phyloP scores from a whole-genome alignment of 2,888 invertebrate genomes.

The Digitonthophagus gazella region DNA sequence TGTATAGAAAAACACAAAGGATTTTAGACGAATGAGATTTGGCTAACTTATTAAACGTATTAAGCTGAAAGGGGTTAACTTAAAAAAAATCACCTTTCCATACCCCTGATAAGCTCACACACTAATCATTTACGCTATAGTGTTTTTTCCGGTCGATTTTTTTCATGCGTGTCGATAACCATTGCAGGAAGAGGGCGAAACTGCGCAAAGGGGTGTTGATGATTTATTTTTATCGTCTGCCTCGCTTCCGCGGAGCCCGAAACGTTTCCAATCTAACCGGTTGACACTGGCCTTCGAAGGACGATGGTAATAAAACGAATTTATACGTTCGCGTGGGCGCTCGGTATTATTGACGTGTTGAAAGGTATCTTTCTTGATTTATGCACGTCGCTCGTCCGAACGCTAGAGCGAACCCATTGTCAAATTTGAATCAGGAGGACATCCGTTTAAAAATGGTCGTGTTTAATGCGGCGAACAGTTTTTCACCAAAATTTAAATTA shows the following conservation, averaged over 20 bases:
- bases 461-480: background rate
- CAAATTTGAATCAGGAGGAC: too few relatives aligned
- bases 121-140: too few relatives aligned
- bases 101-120: too few relatives aligned
- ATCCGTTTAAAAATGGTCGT: too few relatives aligned
- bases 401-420: too few relatives aligned
- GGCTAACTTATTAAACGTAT: too few relatives aligned
- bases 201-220: background rate
- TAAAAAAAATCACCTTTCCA: too few relatives aligned
- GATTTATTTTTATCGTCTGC: background rate
- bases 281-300: background rate
- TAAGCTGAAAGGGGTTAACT: too few relatives aligned
- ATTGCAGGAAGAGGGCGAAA: background rate
- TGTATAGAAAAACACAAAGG: too few relatives aligned
- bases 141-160: background rate
- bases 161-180: background rate
- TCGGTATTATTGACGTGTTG: background rate
- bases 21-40: too few relatives aligned
- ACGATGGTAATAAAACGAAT: background rate
- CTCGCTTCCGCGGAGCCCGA: background rate
- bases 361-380: background rate
- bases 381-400: background rate
- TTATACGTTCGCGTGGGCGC: too few relatives aligned
- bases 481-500: too few relatives aligned
- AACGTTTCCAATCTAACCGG: background rate